These are phyloP conservation scores for Acrocephalus kingi DNA, from an alignment of 2,113 vertebrate genomes.

Conservation along the genomic window DNA sequence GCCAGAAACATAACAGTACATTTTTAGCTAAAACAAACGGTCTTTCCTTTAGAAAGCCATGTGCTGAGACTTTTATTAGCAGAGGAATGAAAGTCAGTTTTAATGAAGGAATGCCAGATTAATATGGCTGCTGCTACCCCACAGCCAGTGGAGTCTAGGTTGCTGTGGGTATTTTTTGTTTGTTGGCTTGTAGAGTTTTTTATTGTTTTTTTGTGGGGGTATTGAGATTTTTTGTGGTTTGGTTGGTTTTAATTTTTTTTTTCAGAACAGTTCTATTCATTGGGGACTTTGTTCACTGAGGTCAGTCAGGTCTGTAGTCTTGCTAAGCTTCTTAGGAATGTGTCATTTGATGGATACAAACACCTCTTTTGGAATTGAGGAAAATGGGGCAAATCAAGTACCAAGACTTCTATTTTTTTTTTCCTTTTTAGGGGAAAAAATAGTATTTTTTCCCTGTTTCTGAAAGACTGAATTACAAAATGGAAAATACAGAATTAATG, in stretches of 20 bases:
- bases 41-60: not conserved
- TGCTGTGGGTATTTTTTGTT: not conserved
- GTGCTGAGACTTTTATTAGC: not conserved
- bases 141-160: not conserved
- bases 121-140: not conserved
- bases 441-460: rapidly evolving
- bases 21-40: not conserved
- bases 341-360: not conserved
- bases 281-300: not conserved
- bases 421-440: rapidly evolving
- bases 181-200: not conserved
- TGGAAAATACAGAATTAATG: not conserved
- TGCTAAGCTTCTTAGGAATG: not conserved
- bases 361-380: not conserved
- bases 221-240: not conserved
- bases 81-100: not conserved
- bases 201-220: too few relatives aligned
- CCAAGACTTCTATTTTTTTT: not conserved
- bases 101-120: not conserved
- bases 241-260: not conserved
- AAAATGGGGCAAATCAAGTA: not conserved
- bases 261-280: not conserved
- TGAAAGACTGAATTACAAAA: not conserved
- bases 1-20: not conserved
- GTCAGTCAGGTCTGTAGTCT: not conserved